A percentile compares a stretch with the other conserved stretches of the same genome.
phyloP scores from a whole-genome alignment of 2,888 invertebrate genomes.

The Amblyteles armatorius region DNA sequence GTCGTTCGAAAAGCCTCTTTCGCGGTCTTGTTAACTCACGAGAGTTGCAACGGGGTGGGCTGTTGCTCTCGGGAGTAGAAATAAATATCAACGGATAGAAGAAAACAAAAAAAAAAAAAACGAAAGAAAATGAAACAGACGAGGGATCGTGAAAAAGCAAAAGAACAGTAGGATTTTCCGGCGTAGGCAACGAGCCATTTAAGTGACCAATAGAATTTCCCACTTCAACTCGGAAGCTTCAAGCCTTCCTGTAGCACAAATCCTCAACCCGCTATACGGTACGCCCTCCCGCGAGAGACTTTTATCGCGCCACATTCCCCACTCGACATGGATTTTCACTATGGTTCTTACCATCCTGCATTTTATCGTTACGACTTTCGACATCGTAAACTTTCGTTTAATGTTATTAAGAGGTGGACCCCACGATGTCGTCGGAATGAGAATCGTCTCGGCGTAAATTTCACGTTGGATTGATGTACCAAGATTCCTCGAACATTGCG shows the following conservation, averaged over 20 bases:
- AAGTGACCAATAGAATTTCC: conserved; percentile 52
- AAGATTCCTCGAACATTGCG: conserved; percentile 22
- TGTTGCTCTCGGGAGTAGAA: conserved; percentile 6
- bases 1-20: conserved; percentile 21
- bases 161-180: conserved; percentile 5
- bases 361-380: conserved; percentile 56
- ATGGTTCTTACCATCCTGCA: conserved; percentile 46
- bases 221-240: conserved; percentile 48
- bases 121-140: background rate
- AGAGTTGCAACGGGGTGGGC: background rate
- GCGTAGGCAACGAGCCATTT: conserved; percentile 19
- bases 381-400: conserved; percentile 68
- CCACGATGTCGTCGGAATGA: conserved; percentile 35
- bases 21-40: conserved; percentile 24
- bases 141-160: conserved; percentile 4
- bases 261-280: conserved; percentile 12
- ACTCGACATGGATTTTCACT: conserved; percentile 71
- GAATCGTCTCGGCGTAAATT: conserved; percentile 10
- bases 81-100: conserved; percentile 22
- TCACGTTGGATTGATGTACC: conserved; percentile 27
- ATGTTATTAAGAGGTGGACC: conserved; percentile 57
- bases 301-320: conserved; percentile 67
- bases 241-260: conserved; percentile 14
- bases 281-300: conserved; percentile 54
- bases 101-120: background rate